These are phyloP conservation scores for Clytia hemisphaerica DNA, from an alignment of 30 jellyfish, hydroid and myxozoan species.

Conservation along the genomic window DNA sequence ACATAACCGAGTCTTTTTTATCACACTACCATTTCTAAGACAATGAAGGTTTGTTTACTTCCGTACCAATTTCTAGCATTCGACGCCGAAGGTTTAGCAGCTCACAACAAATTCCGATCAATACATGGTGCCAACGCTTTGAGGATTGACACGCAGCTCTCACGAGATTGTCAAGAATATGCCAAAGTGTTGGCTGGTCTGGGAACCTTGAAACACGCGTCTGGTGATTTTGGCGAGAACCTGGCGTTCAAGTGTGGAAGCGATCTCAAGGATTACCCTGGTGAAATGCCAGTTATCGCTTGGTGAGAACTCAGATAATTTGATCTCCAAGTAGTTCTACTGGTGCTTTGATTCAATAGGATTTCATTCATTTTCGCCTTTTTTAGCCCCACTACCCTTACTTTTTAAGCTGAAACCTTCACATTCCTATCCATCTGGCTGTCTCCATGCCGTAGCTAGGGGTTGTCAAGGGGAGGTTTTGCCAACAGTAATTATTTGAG, in stretches of 20 bases:
- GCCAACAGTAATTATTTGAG: too few relatives aligned
- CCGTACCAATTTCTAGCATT: too few relatives aligned
- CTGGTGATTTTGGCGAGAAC: conserved; percentile 66
- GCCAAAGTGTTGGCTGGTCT: conserved; percentile 64
- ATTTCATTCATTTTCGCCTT: background rate
- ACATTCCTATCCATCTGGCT: too few relatives aligned
- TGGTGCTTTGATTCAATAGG: too few relatives aligned
- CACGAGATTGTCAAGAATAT: conserved; percentile 56
- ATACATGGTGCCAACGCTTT: conserved; percentile 57
- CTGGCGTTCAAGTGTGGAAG: conserved; percentile 67
- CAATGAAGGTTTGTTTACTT: too few relatives aligned
- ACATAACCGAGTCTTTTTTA: too few relatives aligned
- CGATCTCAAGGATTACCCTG: conserved; percentile 15
- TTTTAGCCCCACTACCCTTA: too few relatives aligned
- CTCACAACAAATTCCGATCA: conserved; percentile 73
- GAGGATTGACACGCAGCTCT: conserved; percentile 47
- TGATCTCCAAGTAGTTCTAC: too few relatives aligned
- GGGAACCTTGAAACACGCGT: conserved; percentile 63
- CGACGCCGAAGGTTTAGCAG: conserved; percentile 39
- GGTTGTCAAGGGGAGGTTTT: too few relatives aligned
- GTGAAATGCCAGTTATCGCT: background rate
- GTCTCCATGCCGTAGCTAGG: too few relatives aligned
- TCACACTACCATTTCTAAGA: too few relatives aligned
- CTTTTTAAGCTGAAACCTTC: too few relatives aligned
- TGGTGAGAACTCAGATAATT: conserved; percentile 15